These are phyloP conservation scores for Ypsolopha scabrella DNA, from an alignment of 2,888 invertebrate genomes.

Conservation along the genomic window DNA sequence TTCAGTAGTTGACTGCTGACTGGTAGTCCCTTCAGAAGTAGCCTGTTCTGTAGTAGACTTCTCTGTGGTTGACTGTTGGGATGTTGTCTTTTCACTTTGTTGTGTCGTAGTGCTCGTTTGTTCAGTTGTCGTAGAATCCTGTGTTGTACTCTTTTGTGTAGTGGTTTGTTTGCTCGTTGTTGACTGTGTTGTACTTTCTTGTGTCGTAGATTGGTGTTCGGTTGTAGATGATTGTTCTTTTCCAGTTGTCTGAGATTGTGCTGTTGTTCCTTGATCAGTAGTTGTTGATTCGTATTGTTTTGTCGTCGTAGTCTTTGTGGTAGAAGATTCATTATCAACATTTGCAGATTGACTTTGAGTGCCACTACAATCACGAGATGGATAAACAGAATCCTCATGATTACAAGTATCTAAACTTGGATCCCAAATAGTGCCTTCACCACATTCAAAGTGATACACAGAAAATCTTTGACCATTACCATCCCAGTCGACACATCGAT, in stretches of 20 bases:
- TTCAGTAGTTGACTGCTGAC: slow-evolving; percentile 11
- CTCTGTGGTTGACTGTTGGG: slow-evolving; percentile 12
- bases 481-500: slow-evolving; percentile 74
- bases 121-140: slow-evolving; percentile 12
- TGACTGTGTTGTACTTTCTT: slow-evolving; percentile 8
- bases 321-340: slow-evolving; percentile 14
- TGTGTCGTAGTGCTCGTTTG: slow-evolving; percentile 13
- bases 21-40: no score
- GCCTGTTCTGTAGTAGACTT: no score
- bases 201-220: slow-evolving; percentile 5
- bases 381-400: slow-evolving; percentile 74
- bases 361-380: slow-evolving; percentile 55
- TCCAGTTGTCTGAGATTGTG: slow-evolving; percentile 10
- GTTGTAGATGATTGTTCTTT: slow-evolving; percentile 8
- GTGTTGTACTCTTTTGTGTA: slow-evolving; percentile 4
- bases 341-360: slow-evolving; percentile 32
- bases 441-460: slow-evolving; percentile 75
- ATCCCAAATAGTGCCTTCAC: slow-evolving; percentile 80
- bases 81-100: slow-evolving; percentile 7
- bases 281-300: slow-evolving; percentile 8
- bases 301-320: slow-evolving; percentile 11
- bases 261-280: slow-evolving; percentile 4
- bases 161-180: neutral
- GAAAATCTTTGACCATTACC: slow-evolving; percentile 67
- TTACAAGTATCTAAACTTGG: slow-evolving; percentile 76